Evolutionary conservation across 2,888 invertebrate genomes (phyloP).

Genomic region (Caenorhabditis wallacei): DNA sequence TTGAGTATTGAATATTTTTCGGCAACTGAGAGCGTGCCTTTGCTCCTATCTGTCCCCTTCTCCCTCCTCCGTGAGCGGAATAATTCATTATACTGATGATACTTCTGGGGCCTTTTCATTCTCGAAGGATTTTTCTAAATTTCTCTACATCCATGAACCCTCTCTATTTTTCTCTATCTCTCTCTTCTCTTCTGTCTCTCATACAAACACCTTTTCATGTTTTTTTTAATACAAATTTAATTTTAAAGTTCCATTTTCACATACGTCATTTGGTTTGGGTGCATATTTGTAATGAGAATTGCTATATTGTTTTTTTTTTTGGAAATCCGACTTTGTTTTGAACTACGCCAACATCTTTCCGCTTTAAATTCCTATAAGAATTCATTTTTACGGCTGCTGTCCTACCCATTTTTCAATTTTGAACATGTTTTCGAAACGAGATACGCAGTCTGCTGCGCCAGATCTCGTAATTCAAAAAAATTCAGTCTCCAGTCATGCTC

Average conservation of each 20-base stretch:
- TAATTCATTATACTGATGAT: slow-evolving; percentile 67
- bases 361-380: slow-evolving; percentile 37
- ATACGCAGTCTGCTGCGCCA: slow-evolving; percentile 19
- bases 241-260: too few relatives aligned
- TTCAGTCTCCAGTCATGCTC: too few relatives aligned
- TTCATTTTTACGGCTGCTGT: slow-evolving; percentile 19
- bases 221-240: too few relatives aligned
- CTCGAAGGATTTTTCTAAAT: too few relatives aligned
- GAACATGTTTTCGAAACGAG: slow-evolving; percentile 53
- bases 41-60: background rate
- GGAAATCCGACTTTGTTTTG: too few relatives aligned
- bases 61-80: slow-evolving; percentile 57
- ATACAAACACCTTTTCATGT: slow-evolving; percentile 20
- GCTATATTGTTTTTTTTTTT: too few relatives aligned
- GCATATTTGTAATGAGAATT: too few relatives aligned
- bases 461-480: too few relatives aligned
- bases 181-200: slow-evolving; percentile 34
- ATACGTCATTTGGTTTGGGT: too few relatives aligned
- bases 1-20: too few relatives aligned
- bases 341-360: too few relatives aligned
- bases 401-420: slow-evolving; percentile 50
- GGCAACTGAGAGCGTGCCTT: background rate
- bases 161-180: slow-evolving; percentile 12
- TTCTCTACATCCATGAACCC: too few relatives aligned
- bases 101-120: slow-evolving; percentile 8